Base-by-base conservation (phyloP, 2,113 vertebrate species). In the Blennius ocellaris region DNA sequence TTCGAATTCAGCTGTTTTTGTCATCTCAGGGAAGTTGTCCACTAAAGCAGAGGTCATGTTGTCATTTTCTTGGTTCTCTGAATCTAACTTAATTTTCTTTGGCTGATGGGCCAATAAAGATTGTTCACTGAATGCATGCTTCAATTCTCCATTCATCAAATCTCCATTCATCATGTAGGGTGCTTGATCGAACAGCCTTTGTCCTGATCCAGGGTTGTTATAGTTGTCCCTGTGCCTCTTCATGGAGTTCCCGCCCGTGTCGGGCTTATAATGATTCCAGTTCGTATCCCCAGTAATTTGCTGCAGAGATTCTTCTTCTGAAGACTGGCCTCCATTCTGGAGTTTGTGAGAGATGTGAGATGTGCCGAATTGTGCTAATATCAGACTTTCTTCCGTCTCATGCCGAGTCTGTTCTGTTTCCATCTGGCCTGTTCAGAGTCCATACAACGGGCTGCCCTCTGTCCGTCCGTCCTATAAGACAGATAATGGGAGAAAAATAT, bases 351-450 rank as follows among this genome's bases (percentile, higher is more conserved):
- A 76, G 82, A 83, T 69, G 85, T 89, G 92, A 76, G 92, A 3
- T 56, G 91, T 91, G 89, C 92, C 93, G 79, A 95, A 89, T 66
- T 95, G 94, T 75, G 92, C 89, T 90, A 93, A 91, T 93, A 95
- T 96, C 89, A 94, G 90, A 95, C 93, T 96, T 95, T 95, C 95
- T 95, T 97, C 95, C 82, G 95, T 95, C 93, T 93, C 96, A 97
- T 99, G 95, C 88, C 92, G 95, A 91, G 93, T 93, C 94, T 96
- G 94, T 86, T 97, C 95, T 94, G 95, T 96, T 97, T 99, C 98
- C 98, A 99, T 99, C 96, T 96, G 97, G 96, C 94, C 96, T 95
- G 94, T 93, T 97, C 90, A 94, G 92, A 90, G 95, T 95, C 97
- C 97, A 98, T 98, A 95, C 97, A 98, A 95, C 90, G 94, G 94